These are phyloP conservation scores for Meloidogyne floridensis DNA, from an alignment of 1,140 invertebrate genomes.

Conservation along the genomic window DNA sequence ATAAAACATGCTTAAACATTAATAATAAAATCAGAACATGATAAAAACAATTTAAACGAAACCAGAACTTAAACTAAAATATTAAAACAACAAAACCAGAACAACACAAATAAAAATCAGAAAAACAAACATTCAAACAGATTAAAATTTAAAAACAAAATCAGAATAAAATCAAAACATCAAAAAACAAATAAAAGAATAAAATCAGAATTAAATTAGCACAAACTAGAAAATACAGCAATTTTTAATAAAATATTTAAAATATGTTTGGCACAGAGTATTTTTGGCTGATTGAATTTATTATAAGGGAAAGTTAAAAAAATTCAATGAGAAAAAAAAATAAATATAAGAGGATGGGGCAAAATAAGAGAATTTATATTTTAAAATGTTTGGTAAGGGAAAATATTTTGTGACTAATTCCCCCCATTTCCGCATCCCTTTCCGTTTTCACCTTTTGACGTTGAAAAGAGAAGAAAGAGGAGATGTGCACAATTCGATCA, in stretches of 20 bases:
- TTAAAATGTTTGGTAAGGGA: neutral
- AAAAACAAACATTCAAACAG: neutral
- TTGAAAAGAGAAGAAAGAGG: neutral
- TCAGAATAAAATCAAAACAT: conserved; percentile 2
- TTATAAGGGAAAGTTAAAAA: neutral
- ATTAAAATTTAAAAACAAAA: neutral
- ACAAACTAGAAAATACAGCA: no score
- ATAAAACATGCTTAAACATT: neutral
- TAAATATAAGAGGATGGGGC: neutral
- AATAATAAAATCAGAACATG: neutral
- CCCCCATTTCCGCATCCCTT: neutral
- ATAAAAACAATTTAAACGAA: neutral
- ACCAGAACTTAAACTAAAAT: no score
- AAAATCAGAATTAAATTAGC: neutral
- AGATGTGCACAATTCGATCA: neutral
- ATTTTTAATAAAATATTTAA: no score
- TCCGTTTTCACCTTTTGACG: neutral
- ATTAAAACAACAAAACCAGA: no score
- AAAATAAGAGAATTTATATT: neutral
- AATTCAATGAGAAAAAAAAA: neutral
- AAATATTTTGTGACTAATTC: neutral
- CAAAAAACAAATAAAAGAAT: neutral
- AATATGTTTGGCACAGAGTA: neutral
- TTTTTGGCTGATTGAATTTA: neutral
- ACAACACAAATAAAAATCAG: neutral